Evolutionary conservation across 2,797 vertebrate species (phyloP), one percentile per base, ranked within the genome.

Genomic region (Amblyopsis hoosieri): DNA sequence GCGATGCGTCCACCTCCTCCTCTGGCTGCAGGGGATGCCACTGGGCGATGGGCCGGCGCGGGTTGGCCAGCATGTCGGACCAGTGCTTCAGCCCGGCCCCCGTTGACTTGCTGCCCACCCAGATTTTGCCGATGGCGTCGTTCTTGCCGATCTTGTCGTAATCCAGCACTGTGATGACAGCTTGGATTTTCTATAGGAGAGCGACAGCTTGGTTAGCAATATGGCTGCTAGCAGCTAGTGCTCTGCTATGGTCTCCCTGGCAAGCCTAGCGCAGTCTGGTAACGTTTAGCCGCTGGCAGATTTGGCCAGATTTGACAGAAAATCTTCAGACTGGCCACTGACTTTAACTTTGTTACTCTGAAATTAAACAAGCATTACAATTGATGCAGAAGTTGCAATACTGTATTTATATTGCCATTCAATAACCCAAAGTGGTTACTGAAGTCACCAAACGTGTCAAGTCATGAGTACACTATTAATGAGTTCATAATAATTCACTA

Each of bases 111-210:
- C 90, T 95, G 75, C 97, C 97, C 2, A 98, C 95, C 72, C 93
- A 96, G 87, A 98, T 95, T 91, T 98, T 99, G 53, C 97, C 97
- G 0, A 99, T 99, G 89, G 97, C 97, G 19, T 99, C 97, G 0
- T 99, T 99, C 90, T 98, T 98, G 70, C 97, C 97, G 68, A 99
- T 94, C 88, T 98, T 99, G 92, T 99, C 97, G 0, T 99, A 99
- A 91, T 99, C 97, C 85, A 99, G 92, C 78, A 99, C 97, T 0
- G 97, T 98, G 92, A 99, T 93, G 73, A 97, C 96, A 51, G 97
- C 97, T 80, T 94, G 94, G 78, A 99, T 96, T 94, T 98, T 99
- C 97, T 99, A 68, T 1, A 69, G 62, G 45, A 63, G 54, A n/a
- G 62, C 31, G 15, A 61, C 46, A 33, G 19, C 5, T 37, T 42